Evolutionary conservation across 2,888 invertebrate species (phyloP).

Genomic region (Diploptera punctata): DNA sequence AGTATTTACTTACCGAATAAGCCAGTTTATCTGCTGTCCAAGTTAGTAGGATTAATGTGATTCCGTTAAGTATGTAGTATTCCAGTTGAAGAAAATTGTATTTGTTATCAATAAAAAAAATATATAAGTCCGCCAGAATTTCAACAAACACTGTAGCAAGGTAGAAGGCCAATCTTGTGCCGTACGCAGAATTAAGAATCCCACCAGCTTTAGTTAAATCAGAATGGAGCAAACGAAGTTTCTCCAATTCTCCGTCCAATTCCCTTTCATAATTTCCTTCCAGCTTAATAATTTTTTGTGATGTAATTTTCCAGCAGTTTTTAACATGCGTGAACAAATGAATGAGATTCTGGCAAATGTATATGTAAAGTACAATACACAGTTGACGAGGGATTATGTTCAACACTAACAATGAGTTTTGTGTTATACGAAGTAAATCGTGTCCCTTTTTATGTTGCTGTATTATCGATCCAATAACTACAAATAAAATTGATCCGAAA

Average conservation of each 20-base stretch:
- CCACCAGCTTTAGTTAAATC: neutral
- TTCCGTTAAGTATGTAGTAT: neutral
- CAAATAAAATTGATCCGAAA: too few species aligned
- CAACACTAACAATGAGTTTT: too few species aligned
- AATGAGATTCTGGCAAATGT: neutral
- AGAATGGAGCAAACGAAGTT: neutral
- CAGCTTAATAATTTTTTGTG: neutral
- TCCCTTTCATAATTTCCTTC: neutral
- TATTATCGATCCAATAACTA: too few species aligned
- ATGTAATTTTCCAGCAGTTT: neutral
- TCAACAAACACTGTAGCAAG: neutral
- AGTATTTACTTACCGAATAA: too few species aligned
- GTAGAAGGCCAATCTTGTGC: neutral
- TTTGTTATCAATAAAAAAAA: neutral
- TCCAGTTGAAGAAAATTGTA: conserved; percentile 4
- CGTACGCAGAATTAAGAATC: neutral
- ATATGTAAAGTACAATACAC: neutral
- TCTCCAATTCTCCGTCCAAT: neutral
- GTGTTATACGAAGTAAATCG: too few species aligned
- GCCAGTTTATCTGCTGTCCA: too few species aligned
- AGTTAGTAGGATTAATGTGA: too few species aligned
- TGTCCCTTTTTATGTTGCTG: too few species aligned
- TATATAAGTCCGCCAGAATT: neutral
- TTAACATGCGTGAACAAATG: neutral
- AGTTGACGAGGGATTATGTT: neutral